Conservation (phyloP, 2,888 invertebrate species). For the Onchidella celtica region DNA sequence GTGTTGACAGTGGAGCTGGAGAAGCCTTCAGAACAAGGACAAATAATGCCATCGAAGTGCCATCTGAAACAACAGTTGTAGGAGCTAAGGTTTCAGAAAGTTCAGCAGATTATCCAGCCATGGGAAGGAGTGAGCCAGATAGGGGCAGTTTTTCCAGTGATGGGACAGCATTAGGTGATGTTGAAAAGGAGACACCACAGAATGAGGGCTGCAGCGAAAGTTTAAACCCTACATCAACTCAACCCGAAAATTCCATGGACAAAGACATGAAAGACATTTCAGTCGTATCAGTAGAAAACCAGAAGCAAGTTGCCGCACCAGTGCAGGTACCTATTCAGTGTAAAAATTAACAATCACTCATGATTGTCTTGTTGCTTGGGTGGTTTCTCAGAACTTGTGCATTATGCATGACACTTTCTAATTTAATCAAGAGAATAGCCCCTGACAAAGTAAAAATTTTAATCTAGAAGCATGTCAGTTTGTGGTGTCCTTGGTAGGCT, state of each 20-base stretch:
- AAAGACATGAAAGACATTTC: background rate
- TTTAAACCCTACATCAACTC: background rate
- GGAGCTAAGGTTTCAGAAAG: background rate
- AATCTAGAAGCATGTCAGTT: too few species aligned
- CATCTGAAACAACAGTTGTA: background rate
- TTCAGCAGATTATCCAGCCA: background rate
- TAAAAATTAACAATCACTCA: too few species aligned
- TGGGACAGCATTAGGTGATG: background rate
- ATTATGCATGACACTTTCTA: too few species aligned
- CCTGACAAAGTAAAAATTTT: too few species aligned
- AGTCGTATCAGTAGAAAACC: background rate
- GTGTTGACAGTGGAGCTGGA: constrained; percentile 10
- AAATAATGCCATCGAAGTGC: constrained; percentile 12
- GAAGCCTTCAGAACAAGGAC: constrained; percentile 12
- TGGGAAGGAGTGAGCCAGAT: background rate
- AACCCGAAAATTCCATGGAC: background rate
- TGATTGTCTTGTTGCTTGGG: too few species aligned
- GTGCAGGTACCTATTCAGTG: constrained; percentile 24
- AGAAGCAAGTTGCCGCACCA: background rate
- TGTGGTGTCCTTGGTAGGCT: too few species aligned
- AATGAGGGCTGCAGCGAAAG: background rate
- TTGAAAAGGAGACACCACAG: background rate
- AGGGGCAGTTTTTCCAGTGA: background rate
- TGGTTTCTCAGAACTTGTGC: too few species aligned
- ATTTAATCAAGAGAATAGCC: too few species aligned